A percentile compares a stretch with the other conserved stretches of the same genome.
phyloP scores from a whole-genome alignment of 30 jellyfish, hydroid and myxozoan genomes.

The Aurelia sp. region DNA sequence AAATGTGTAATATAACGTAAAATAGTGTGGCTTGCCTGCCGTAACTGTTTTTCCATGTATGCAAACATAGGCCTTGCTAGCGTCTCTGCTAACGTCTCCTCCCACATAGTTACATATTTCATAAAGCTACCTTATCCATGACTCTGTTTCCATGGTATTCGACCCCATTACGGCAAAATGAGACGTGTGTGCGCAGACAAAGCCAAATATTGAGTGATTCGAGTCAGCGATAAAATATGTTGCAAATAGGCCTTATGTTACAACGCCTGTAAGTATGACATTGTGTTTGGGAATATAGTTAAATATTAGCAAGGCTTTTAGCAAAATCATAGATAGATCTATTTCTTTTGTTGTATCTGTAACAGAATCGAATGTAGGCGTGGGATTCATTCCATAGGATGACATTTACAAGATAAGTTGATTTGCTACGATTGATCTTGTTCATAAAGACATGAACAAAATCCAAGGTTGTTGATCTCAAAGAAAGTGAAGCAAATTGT shows the following conservation, averaged over 20 bases:
- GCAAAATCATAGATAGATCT: conserved; percentile 5
- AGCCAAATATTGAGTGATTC: conserved; percentile 19
- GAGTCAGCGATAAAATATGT: conserved; percentile 11
- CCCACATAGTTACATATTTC: too few species aligned
- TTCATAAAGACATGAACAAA: neutral
- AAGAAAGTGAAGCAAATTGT: too few species aligned
- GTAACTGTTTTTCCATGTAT: too few species aligned
- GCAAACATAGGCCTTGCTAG: too few species aligned
- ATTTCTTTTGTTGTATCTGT: conserved; percentile 20
- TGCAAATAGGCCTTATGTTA: neutral
- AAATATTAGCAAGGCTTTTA: conserved; percentile 64
- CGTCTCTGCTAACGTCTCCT: too few species aligned
- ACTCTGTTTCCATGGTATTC: too few species aligned
- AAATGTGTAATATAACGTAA: too few species aligned
- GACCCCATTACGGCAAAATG: too few species aligned
- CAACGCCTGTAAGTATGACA: neutral
- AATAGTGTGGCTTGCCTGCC: too few species aligned
- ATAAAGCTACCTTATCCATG: too few species aligned
- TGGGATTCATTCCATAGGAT: conserved; percentile 29
- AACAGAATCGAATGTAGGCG: conserved; percentile 46
- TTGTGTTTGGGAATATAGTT: conserved; percentile 4
- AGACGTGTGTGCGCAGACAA: neutral
- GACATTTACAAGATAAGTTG: conserved; percentile 31
- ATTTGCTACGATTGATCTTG: conserved; percentile 20
- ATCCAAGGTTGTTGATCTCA: neutral